phyloP scores from a whole-genome alignment of 2,888 invertebrate species.

The Diogma glabrata region DNA sequence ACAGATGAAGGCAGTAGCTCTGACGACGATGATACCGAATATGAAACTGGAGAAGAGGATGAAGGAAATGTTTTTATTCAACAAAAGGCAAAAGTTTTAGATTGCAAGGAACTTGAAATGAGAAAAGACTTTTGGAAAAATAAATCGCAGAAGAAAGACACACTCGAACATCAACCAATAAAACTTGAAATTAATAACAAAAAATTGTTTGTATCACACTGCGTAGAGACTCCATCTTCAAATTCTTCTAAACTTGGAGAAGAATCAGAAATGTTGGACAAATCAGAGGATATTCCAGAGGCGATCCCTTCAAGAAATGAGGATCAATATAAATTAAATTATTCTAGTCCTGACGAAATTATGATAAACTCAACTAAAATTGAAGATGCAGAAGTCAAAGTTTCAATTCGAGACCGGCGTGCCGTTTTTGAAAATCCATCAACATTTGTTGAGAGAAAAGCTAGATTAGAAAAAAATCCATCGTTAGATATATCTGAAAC shows the following conservation, averaged over 20 bases:
- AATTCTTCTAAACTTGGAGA: background rate
- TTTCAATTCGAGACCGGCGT: conserved; percentile 32
- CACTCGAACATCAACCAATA: background rate
- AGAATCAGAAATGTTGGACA: background rate
- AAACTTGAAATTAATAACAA: background rate
- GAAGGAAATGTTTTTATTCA: background rate
- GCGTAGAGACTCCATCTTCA: background rate
- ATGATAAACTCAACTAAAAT: background rate
- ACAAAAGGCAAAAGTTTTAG: background rate
- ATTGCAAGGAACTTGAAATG: conserved; percentile 5
- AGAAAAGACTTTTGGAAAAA: no score
- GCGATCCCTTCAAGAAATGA: background rate
- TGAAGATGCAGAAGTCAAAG: conserved; percentile 23
- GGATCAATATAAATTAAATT: conserved; percentile 7
- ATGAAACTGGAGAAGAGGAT: conserved; percentile 6
- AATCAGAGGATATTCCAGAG: conserved; percentile 15
- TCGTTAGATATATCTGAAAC: no score
- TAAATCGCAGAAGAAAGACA: background rate
- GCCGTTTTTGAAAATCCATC: conserved; percentile 24
- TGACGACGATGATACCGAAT: background rate
- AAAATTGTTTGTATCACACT: no score
- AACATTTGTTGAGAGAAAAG: background rate
- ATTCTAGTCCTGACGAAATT: conserved; percentile 1
- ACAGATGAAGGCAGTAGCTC: no score
- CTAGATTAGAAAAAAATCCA: no score